These are phyloP conservation scores for Catalaphyllia jardinei DNA, from an alignment of 64 coral and sea anemone species.

Conservation along the genomic window DNA sequence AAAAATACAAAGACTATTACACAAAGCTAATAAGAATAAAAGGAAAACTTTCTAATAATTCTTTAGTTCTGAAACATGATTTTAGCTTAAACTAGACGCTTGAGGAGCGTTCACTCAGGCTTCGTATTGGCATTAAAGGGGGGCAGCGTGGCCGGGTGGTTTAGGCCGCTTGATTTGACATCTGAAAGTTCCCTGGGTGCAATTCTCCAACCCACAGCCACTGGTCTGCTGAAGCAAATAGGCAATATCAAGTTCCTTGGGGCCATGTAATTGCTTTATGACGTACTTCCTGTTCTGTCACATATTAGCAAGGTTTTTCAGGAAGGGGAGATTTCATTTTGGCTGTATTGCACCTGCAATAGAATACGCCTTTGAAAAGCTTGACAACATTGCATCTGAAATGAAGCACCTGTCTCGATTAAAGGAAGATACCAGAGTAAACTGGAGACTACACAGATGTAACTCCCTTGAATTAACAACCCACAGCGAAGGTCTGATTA, in stretches of 20 bases:
- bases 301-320: constrained; percentile 64
- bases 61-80: no score
- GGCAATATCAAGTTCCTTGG: constrained; percentile 49
- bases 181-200: no score
- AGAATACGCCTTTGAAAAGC: constrained; percentile 39
- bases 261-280: constrained; percentile 50
- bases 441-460: constrained; percentile 7
- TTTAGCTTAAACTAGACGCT: no score
- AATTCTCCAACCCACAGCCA: no score
- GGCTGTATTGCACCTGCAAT: constrained; percentile 48
- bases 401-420: constrained; percentile 3
- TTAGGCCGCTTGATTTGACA: no score
- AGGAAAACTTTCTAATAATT: no score
- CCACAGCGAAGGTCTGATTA: constrained; percentile 2
- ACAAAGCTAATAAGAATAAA: no score
- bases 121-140: no score
- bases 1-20: no score
- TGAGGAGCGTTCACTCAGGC: no score
- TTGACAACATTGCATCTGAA: constrained; percentile 11
- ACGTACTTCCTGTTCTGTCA: constrained; percentile 44
- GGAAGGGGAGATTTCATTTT: constrained; percentile 49
- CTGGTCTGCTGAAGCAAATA: constrained; percentile 46
- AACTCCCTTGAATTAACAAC: not conserved
- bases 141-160: no score
- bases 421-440: constrained; percentile 32